Conservation (phyloP, 2,113 vertebrate genomes). For the Myrmophylax atrothorax region DNA sequence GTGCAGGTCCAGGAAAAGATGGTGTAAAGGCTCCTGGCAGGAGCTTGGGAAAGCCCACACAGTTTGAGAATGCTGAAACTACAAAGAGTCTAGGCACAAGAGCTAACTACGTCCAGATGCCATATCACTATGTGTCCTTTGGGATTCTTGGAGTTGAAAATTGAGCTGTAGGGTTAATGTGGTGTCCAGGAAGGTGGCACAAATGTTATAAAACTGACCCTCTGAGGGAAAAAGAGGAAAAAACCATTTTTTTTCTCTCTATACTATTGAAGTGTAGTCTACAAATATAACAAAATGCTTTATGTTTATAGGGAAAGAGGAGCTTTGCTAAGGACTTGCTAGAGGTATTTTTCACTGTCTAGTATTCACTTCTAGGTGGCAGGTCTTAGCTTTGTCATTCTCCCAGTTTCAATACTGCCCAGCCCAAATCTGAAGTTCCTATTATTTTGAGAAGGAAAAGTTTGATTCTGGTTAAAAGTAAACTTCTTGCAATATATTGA, state of each 20-base stretch:
- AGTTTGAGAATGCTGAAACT: background rate
- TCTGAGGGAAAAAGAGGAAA: background rate
- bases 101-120: background rate
- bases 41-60: background rate
- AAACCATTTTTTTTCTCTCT: rapidly evolving
- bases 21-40: background rate
- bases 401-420: background rate
- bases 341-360: background rate
- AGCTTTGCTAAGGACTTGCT: background rate
- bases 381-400: background rate
- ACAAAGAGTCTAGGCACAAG: background rate
- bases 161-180: background rate
- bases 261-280: background rate
- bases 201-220: background rate
- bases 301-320: background rate
- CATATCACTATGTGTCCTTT: background rate
- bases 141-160: background rate
- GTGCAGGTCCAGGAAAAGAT: background rate
- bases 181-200: background rate
- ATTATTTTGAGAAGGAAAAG: background rate
- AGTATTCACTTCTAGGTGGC: background rate
- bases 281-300: background rate
- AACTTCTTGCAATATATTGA: background rate
- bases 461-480: background rate
- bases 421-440: background rate